These are phyloP conservation scores for Unio delphinus DNA, from an alignment of 2,888 invertebrate species.

Conservation along the genomic window DNA sequence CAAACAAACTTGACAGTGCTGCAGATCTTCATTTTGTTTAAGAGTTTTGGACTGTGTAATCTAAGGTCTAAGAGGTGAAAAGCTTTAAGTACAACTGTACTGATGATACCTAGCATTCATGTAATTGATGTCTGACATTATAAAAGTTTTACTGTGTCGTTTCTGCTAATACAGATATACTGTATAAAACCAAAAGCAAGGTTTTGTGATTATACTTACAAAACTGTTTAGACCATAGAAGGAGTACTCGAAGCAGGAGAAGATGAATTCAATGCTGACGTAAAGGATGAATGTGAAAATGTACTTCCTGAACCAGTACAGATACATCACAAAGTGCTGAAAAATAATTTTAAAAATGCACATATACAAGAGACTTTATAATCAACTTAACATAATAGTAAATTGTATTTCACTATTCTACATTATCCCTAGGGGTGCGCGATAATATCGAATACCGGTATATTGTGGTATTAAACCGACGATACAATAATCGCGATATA, in stretches of 20 bases:
- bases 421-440: neutral
- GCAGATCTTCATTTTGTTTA: no score
- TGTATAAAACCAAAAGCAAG: no score
- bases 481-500: no score
- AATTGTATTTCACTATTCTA: neutral
- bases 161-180: neutral
- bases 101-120: no score
- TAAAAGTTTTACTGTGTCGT: neutral
- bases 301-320: slow-evolving; percentile 57
- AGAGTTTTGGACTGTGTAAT: no score
- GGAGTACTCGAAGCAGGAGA: slow-evolving; percentile 66
- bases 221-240: slow-evolving; percentile 70
- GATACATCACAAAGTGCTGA: slow-evolving; percentile 68
- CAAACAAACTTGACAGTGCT: no score
- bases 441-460: no score
- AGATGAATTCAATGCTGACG: slow-evolving; percentile 64
- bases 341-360: slow-evolving; percentile 14
- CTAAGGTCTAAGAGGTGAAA: no score
- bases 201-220: slow-evolving; percentile 54
- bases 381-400: neutral
- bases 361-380: neutral
- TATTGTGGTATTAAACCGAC: no score
- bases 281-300: slow-evolving; percentile 59
- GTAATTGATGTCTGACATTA: no score
- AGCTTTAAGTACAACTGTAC: no score